Conservation (phyloP, 2,888 invertebrate species). For the Torymus auratus region DNA sequence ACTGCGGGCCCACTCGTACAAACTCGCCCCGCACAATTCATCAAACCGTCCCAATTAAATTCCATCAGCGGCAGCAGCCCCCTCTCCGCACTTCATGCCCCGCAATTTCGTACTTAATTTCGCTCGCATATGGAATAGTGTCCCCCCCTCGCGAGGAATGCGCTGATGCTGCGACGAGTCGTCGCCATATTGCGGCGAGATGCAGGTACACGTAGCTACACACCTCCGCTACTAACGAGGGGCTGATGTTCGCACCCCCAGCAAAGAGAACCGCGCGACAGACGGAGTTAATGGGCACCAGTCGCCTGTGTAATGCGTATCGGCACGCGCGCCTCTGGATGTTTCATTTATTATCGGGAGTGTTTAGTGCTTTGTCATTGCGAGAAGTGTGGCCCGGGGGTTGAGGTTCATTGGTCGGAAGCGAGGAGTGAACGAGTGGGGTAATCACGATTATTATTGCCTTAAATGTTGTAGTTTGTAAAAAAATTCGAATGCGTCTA, state of each 20-base stretch:
- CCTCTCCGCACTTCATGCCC: not conserved
- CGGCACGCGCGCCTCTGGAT: not conserved
- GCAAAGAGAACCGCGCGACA: constrained; percentile 27
- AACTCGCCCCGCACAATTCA: not conserved
- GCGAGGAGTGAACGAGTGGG: too few relatives aligned
- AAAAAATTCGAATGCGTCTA: too few relatives aligned
- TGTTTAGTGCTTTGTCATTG: not conserved
- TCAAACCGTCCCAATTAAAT: constrained; percentile 36
- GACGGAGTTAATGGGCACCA: constrained; percentile 49
- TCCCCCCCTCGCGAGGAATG: too few relatives aligned
- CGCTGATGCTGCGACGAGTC: constrained; percentile 48
- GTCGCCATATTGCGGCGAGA: constrained; percentile 47
- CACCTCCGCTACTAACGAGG: constrained; percentile 29
- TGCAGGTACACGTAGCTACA: constrained; percentile 46
- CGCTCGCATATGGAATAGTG: constrained; percentile 31
- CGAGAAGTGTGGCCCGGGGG: not conserved
- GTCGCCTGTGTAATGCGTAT: constrained; percentile 27
- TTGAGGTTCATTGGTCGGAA: too few relatives aligned
- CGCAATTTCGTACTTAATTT: constrained; percentile 28
- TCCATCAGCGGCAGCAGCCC: constrained; percentile 2
- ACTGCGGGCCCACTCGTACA: too few relatives aligned
- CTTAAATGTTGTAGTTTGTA: too few relatives aligned
- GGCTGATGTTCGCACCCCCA: constrained; percentile 50
- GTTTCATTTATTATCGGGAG: not conserved
- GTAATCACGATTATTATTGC: too few relatives aligned